Conservation (phyloP, 2,113 vertebrate genomes). For the Pardalotus punctatus region DNA sequence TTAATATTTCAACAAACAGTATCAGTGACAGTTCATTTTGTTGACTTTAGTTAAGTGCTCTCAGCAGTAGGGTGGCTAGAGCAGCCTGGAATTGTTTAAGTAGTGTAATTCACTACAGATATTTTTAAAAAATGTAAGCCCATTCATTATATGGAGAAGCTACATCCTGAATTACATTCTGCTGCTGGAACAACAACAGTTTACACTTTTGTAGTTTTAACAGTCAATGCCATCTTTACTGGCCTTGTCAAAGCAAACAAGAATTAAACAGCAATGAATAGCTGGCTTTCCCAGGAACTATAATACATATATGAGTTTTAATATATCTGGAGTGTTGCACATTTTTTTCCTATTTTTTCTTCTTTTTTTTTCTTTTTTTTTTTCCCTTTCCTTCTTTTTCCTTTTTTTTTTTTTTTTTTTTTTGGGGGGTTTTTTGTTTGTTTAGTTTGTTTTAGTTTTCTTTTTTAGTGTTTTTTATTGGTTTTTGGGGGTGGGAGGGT, state of each 20-base stretch:
- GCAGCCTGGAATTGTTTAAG: slow-evolving; percentile 3
- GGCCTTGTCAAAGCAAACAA: not conserved
- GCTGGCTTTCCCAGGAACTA: not conserved
- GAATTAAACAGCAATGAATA: not conserved
- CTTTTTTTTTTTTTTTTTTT: not conserved
- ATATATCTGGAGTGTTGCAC: not conserved
- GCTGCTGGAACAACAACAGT: not conserved
- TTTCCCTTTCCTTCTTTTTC: too few relatives aligned
- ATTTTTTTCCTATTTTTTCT: too few relatives aligned
- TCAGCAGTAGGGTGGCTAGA: slow-evolving; percentile 20
- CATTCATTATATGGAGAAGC: not conserved
- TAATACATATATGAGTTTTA: not conserved
- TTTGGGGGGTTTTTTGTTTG: too few relatives aligned
- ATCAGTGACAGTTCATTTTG: slow-evolving; percentile 33
- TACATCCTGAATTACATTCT: not conserved
- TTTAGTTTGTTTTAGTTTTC: not conserved
- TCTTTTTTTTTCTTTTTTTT: too few relatives aligned
- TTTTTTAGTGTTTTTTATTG: too few relatives aligned
- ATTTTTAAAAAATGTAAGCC: not conserved
- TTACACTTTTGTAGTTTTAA: not conserved
- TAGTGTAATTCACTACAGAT: slow-evolving; percentile 22
- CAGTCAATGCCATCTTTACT: not conserved
- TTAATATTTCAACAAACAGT: slow-evolving; percentile 62
- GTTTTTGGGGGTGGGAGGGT: not conserved
- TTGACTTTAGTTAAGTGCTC: slow-evolving; percentile 55